phyloP scores from a whole-genome alignment of 2,797 vertebrate genomes.

The Hephaestus fuliginosus region DNA sequence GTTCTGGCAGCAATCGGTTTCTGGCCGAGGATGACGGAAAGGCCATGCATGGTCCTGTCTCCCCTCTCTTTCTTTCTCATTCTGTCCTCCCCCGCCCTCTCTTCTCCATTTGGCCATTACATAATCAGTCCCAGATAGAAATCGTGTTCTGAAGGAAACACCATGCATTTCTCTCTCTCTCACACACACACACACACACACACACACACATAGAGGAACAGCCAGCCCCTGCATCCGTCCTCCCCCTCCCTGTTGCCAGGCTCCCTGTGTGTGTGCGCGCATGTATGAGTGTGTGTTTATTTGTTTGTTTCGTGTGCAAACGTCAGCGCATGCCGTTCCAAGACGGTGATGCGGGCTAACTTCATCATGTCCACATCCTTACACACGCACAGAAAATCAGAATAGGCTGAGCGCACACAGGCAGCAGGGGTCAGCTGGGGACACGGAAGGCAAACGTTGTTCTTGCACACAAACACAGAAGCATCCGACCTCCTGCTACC shows the following conservation, averaged over 20 bases:
- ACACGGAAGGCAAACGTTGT: constrained; percentile 18
- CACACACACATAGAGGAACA: constrained; percentile 43
- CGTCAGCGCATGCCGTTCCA: constrained; percentile 63
- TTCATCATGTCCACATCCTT: constrained; percentile 34
- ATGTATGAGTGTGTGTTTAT: constrained; percentile 33
- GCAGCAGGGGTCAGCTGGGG: constrained; percentile 35
- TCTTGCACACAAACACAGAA: constrained; percentile 21
- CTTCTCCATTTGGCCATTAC: constrained; percentile 69
- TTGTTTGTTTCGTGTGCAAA: constrained; percentile 40
- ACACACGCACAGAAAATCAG: not conserved
- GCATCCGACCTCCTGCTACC: constrained; percentile 18
- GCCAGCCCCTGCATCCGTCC: constrained; percentile 54
- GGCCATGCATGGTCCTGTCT: constrained; percentile 43
- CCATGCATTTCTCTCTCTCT: constrained; percentile 35
- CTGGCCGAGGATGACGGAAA: constrained; percentile 38
- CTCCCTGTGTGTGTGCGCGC: constrained; percentile 21
- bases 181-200: constrained; percentile 20
- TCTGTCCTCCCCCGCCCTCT: constrained; percentile 60
- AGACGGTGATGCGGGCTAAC: constrained; percentile 46
- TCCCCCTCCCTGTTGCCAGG: constrained; percentile 49
- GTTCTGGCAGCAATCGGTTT: constrained; percentile 25
- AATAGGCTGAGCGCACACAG: not conserved
- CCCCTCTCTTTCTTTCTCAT: not conserved
- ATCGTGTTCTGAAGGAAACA: constrained; percentile 68
- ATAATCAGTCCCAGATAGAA: constrained; percentile 71